Evolutionary conservation across 2,113 vertebrate species (phyloP).

Genomic region (Ciconia boyciana): DNA sequence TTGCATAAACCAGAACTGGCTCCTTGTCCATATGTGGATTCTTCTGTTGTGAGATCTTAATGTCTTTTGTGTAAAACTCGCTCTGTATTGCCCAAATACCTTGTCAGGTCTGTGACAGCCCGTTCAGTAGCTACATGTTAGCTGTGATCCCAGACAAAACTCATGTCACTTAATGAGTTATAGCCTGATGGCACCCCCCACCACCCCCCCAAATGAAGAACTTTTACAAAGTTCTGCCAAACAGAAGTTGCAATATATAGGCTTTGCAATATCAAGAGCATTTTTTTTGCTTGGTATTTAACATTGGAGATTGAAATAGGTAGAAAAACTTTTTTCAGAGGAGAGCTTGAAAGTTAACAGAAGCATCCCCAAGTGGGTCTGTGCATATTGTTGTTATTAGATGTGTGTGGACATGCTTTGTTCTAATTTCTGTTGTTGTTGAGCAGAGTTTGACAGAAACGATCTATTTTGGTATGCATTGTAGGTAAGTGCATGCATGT

Average conservation of each 20-base stretch:
- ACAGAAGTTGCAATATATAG: background rate
- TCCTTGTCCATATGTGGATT: background rate
- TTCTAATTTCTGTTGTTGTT: rapidly evolving
- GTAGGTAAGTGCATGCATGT: background rate
- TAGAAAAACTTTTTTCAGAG: background rate
- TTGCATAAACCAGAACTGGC: background rate
- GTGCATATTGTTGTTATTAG: background rate
- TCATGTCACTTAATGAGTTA: background rate
- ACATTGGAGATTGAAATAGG: background rate
- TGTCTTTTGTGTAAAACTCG: background rate
- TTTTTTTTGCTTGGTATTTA: background rate
- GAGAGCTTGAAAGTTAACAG: background rate
- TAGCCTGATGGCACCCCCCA: background rate
- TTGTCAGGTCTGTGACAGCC: background rate
- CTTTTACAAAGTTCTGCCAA: background rate
- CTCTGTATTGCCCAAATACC: background rate
- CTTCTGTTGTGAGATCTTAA: background rate
- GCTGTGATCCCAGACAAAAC: background rate
- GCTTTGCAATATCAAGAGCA: background rate
- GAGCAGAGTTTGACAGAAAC: background rate
- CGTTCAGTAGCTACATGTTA: background rate
- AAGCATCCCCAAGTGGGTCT: background rate
- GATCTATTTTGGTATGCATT: rapidly evolving
- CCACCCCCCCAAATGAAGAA: background rate
- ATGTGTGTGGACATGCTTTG: background rate